Percentiles rank a stretch among this genome's conserved stretches.
These are phyloP conservation scores for Octodonta nipae DNA, from an alignment of 2,888 invertebrate genomes.

Conservation along the genomic window DNA sequence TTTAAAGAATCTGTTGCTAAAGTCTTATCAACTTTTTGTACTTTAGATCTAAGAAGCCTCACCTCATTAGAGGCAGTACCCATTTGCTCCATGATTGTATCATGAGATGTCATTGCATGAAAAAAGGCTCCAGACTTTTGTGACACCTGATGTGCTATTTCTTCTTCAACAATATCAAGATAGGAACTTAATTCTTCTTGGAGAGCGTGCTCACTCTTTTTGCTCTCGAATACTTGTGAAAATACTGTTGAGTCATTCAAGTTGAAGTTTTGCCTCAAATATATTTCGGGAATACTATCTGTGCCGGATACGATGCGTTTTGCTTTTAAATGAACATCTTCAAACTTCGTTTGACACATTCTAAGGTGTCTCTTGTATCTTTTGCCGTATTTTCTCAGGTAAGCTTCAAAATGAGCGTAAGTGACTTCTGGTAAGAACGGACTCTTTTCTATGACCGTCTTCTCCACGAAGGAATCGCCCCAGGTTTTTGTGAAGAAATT, in stretches of 20 bases:
- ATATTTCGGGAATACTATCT: conserved; percentile 70
- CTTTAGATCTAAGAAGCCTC: conserved; percentile 56
- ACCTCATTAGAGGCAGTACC: conserved; percentile 68
- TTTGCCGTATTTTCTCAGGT: conserved; percentile 64
- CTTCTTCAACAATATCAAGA: conserved; percentile 86
- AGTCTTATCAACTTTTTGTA: conserved; percentile 63
- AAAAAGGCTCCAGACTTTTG: conserved; percentile 94
- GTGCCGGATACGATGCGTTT: conserved; percentile 38
- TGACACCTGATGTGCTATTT: conserved; percentile 84
- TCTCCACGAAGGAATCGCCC: conserved; percentile 90
- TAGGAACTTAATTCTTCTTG: conserved; percentile 90
- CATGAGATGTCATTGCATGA: conserved; percentile 95
- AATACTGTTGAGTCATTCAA: conserved; percentile 71
- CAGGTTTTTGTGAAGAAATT: conserved; percentile 95
- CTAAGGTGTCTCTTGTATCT: conserved; percentile 50
- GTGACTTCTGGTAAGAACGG: conserved; percentile 72
- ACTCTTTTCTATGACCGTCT: conserved; percentile 60
- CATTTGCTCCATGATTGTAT: conserved; percentile 91
- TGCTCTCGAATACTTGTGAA: conserved; percentile 62
- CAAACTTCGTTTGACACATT: conserved; percentile 28
- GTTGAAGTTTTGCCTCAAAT: conserved; percentile 65
- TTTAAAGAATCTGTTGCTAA: conserved; percentile 69
- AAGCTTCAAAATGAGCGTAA: conserved; percentile 72
- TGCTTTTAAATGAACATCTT: conserved; percentile 19
- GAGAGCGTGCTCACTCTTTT: conserved; percentile 48